Evolutionary conservation across 2,888 invertebrate genomes (phyloP).

Genomic region (Hoplodrina ambigua): DNA sequence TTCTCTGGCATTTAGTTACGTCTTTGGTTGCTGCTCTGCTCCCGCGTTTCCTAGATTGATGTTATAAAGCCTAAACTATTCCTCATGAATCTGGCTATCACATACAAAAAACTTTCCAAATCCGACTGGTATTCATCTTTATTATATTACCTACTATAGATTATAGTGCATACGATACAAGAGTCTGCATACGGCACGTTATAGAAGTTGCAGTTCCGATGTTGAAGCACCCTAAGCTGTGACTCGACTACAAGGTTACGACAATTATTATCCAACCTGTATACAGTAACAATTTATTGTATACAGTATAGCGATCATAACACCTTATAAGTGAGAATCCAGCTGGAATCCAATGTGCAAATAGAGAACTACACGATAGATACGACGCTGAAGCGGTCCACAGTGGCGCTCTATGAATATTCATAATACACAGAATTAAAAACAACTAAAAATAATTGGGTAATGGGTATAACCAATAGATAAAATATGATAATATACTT

Average conservation of each 20-base stretch:
- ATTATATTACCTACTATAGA: no score
- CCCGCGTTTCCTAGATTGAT: no score
- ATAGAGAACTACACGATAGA: slow-evolving; percentile 16
- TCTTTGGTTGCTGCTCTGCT: no score
- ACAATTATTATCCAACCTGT: slow-evolving; percentile 40
- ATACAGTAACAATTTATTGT: slow-evolving; percentile 37
- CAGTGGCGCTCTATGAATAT: not conserved
- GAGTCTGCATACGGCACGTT: slow-evolving; percentile 22
- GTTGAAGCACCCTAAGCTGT: slow-evolving; percentile 25
- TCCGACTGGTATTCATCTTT: no score
- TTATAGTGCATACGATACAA: not conserved
- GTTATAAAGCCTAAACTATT: no score
- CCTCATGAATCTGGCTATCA: no score
- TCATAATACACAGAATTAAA: no score
- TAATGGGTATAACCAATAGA: no score
- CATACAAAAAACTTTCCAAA: no score
- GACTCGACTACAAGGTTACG: slow-evolving; percentile 35
- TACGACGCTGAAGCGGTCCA: not conserved
- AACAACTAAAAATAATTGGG: no score
- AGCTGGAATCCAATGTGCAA: slow-evolving; percentile 41
- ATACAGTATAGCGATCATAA: slow-evolving; percentile 38
- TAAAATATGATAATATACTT: not conserved
- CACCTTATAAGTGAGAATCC: slow-evolving; percentile 51
- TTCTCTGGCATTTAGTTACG: no score
- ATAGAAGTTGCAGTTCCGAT: slow-evolving; percentile 23